phyloP scores from a whole-genome alignment of 2,797 vertebrate species.

The Tapera naevia region DNA sequence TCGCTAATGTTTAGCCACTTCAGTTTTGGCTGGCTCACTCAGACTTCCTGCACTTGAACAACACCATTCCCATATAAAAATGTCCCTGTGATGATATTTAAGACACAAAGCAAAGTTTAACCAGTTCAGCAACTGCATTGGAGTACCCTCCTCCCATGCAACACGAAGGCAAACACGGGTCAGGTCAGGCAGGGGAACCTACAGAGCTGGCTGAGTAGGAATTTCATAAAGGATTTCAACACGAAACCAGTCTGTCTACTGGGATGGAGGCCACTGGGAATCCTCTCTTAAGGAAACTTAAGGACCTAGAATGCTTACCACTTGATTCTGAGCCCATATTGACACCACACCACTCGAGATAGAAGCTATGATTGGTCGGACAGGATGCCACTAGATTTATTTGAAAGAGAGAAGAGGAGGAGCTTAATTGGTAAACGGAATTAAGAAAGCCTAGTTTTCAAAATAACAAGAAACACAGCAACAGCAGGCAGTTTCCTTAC shows the following conservation, averaged over 20 bases:
- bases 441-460: neutral
- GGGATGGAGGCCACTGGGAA: neutral
- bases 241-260: neutral
- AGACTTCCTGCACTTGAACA: neutral
- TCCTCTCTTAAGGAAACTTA: neutral
- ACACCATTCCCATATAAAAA: neutral
- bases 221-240: neutral
- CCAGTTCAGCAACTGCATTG: too few relatives aligned
- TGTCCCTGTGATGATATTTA: neutral
- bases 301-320: slow-evolving; percentile 80
- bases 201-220: neutral
- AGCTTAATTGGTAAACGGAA: neutral
- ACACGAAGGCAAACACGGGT: neutral
- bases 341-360: slow-evolving; percentile 98
- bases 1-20: neutral
- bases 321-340: slow-evolving; percentile 99
- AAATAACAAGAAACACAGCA: neutral
- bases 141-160: neutral
- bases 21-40: neutral
- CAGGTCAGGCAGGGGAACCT: neutral
- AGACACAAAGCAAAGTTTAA: neutral
- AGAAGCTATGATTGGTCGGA: slow-evolving; percentile 95
- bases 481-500: slow-evolving; percentile 76
- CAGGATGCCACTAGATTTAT: slow-evolving; percentile 91
- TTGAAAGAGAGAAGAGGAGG: neutral